Conservation (phyloP, 2,113 vertebrate genomes). For the Hipposideros armiger region DNA sequence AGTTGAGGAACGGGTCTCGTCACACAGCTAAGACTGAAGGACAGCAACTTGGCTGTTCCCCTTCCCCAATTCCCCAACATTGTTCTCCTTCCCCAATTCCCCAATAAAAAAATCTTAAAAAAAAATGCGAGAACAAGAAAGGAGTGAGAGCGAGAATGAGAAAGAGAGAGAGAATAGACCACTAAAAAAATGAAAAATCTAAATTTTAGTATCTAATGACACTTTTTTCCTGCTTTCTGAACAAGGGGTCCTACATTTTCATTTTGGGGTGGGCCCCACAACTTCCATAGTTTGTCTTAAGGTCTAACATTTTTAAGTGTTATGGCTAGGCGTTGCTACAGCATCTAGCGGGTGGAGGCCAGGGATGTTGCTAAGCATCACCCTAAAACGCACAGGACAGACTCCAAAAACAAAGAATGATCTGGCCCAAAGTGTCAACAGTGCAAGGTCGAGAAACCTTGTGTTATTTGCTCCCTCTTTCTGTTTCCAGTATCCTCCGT, state of each 20-base stretch:
- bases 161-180: not conserved
- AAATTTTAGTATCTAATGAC: not conserved
- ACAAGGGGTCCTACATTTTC: not conserved
- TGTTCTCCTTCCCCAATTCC: too few species aligned
- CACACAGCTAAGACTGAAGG: too few species aligned
- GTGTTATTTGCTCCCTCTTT: not conserved
- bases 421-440: not conserved
- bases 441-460: not conserved
- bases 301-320: not conserved
- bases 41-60: too few species aligned
- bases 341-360: not conserved
- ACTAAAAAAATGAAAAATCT: not conserved
- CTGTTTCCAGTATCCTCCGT: not conserved
- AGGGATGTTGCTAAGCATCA: not conserved
- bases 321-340: not conserved
- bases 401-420: not conserved
- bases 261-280: not conserved
- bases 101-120: too few species aligned
- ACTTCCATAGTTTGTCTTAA: not conserved
- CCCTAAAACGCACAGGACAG: too few species aligned
- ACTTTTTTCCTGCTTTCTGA: not conserved
- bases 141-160: too few species aligned
- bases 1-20: too few species aligned
- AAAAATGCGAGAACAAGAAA: not conserved
- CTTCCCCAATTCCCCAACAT: too few species aligned